Evolutionary conservation across 2,797 vertebrate species (phyloP), one percentile per base, ranked within the genome.

Genomic region (Holocentrus rufus): DNA sequence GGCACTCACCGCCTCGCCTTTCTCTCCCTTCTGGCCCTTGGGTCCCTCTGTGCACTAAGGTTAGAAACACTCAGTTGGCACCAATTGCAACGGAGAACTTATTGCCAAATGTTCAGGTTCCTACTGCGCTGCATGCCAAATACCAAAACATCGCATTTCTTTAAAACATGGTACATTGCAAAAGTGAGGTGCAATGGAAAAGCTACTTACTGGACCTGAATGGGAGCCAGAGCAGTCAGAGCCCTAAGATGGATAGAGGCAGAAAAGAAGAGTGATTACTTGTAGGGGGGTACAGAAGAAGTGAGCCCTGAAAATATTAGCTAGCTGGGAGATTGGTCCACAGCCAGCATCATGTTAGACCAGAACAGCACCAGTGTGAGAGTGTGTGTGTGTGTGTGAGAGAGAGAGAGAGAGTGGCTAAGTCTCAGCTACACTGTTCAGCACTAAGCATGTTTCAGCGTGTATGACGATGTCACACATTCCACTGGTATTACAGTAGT

Each of bases 21-120:
- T 92, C 67, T 92, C 92, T 81, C 93, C 93, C 84, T 94, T 94
- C 81, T 85, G 89, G 84, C 91, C 92, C 27, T 72, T 77, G 80
- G 81, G 67, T 84, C 88, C 91, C 57, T 77, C 74, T 49, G 81
- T 50, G 79, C 92, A 92, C 92, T 93, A 77, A 78, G 74, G 89
- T 84, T 76, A 82, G 76, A 93, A 79, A 91, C 77, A 90, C 64
- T 81, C 52, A 50, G 85, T 89, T 89, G 87, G 84, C 87, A 87
- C 79, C 67, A 72, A 69, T 86, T 50, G 81, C 80, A 68, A 80
- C 42, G 84, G 47, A 83, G 0, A 14, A 62, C 8, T 55, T 70
- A 67, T 74, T 63, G 76, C 25, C 54, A 78, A 25, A 58, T 47
- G 64, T 69, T 52, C 65, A 68, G 61, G 44, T 66, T 73, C 46